phyloP scores from a whole-genome alignment of 1,140 invertebrate species.

The Polyergus mexicanus region DNA sequence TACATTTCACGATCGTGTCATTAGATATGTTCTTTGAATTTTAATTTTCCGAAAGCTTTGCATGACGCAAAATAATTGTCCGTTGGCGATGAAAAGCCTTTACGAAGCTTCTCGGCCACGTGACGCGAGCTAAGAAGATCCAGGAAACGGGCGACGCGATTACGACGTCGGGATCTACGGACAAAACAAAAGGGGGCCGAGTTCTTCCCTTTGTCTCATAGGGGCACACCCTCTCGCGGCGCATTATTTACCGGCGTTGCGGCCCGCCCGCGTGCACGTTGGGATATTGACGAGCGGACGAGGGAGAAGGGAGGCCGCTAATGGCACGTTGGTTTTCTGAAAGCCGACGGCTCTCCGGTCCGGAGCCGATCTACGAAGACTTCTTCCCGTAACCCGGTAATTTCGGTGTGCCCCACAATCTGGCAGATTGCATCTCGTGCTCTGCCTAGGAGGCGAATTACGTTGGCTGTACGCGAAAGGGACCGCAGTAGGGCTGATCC shows the following conservation, averaged over 20 bases:
- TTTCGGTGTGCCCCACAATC: conserved; percentile 83
- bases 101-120: neutral
- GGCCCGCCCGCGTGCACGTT: conserved; percentile 65
- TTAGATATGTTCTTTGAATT: neutral
- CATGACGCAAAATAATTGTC: conserved; percentile 25
- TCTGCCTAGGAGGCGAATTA: conserved; percentile 78
- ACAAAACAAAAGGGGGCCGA: conserved; percentile 73
- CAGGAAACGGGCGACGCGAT: conserved; percentile 38
- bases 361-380: conserved; percentile 23
- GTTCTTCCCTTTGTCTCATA: conserved; percentile 77
- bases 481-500: conserved; percentile 28
- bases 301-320: conserved; percentile 66
- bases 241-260: conserved; percentile 79
- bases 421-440: conserved; percentile 81
- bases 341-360: conserved; percentile 71
- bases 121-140: conserved; percentile 38
- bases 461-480: conserved; percentile 49
- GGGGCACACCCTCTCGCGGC: conserved; percentile 71
- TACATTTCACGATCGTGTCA: neutral
- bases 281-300: conserved; percentile 49
- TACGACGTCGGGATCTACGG: conserved; percentile 36
- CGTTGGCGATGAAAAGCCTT: neutral
- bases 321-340: conserved; percentile 83
- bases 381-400: conserved; percentile 77
- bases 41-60: conserved; percentile 33